phyloP scores from a whole-genome alignment of 64 coral and sea anemone genomes.

The Acropora yongei region DNA sequence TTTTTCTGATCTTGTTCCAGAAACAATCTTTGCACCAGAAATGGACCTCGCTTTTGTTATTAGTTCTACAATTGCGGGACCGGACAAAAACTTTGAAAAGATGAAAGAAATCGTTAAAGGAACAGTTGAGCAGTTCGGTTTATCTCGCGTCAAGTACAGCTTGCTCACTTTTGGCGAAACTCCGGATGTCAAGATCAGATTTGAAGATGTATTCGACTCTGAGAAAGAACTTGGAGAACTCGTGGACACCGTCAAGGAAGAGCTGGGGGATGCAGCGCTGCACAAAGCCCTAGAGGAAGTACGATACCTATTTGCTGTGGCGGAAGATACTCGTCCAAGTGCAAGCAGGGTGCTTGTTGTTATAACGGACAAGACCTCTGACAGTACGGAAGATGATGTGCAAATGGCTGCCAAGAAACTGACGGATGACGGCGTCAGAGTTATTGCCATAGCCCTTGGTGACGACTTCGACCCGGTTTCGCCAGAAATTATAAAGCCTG shows the following conservation, averaged over 20 bases:
- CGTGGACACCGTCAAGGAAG: slow-evolving; percentile 30
- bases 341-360: slow-evolving; percentile 54
- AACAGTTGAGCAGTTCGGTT: slow-evolving; percentile 72
- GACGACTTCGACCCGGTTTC: slow-evolving; percentile 32
- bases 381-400: slow-evolving; percentile 52
- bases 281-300: slow-evolving; percentile 48
- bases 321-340: slow-evolving; percentile 32
- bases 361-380: slow-evolving; percentile 57
- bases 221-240: slow-evolving; percentile 18
- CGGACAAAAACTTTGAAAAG: slow-evolving; percentile 39
- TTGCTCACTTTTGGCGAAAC: slow-evolving; percentile 47
- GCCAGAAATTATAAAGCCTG: slow-evolving; percentile 36
- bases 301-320: slow-evolving; percentile 27
- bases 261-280: slow-evolving; percentile 4
- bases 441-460: slow-evolving; percentile 64
- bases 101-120: slow-evolving; percentile 79
- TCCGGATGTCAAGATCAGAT: slow-evolving; percentile 26
- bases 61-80: slow-evolving; percentile 38
- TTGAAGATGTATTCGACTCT: slow-evolving; percentile 28
- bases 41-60: slow-evolving; percentile 80
- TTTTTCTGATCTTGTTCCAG: neutral
- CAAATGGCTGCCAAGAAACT: slow-evolving; percentile 24
- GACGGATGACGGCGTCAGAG: slow-evolving; percentile 43
- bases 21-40: slow-evolving; percentile 68
- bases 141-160: slow-evolving; percentile 38